Conservation (phyloP, 2,888 invertebrate species). For the Nymphalis polychloros region DNA sequence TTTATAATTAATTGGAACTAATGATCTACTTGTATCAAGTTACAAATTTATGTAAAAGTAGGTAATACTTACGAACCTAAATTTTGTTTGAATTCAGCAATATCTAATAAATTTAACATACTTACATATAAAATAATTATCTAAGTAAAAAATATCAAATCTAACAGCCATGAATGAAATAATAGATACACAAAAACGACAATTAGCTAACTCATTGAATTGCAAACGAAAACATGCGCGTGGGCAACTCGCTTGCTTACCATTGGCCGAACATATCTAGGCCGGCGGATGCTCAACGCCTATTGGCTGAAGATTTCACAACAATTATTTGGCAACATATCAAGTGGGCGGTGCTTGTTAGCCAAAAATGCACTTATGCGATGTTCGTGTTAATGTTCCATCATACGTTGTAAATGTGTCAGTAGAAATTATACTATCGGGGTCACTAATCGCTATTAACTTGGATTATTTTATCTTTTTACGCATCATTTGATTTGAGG, state of each 20-base stretch:
- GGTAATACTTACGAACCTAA: too few relatives aligned
- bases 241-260: conserved; percentile 52
- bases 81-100: too few relatives aligned
- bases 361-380: conserved; percentile 42
- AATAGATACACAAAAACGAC: conserved; percentile 52
- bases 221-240: conserved; percentile 69
- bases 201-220: conserved; percentile 69
- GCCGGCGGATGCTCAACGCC: conserved; percentile 45
- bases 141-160: not conserved
- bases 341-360: conserved; percentile 66
- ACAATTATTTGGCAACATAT: conserved; percentile 70
- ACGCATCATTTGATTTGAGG: not conserved
- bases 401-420: conserved; percentile 28
- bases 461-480: not conserved
- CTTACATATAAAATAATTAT: too few relatives aligned
- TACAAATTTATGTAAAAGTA: too few relatives aligned
- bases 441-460: conserved; percentile 1
- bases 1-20: too few relatives aligned
- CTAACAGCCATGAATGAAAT: conserved; percentile 15
- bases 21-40: too few relatives aligned
- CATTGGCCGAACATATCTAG: conserved; percentile 59
- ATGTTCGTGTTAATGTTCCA: conserved; percentile 29
- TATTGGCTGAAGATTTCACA: conserved; percentile 55
- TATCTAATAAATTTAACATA: too few relatives aligned
- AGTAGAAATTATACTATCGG: conserved; percentile 11